Evolutionary conservation across 2,888 invertebrate genomes (phyloP).

Genomic region (Oasisia sp.): DNA sequence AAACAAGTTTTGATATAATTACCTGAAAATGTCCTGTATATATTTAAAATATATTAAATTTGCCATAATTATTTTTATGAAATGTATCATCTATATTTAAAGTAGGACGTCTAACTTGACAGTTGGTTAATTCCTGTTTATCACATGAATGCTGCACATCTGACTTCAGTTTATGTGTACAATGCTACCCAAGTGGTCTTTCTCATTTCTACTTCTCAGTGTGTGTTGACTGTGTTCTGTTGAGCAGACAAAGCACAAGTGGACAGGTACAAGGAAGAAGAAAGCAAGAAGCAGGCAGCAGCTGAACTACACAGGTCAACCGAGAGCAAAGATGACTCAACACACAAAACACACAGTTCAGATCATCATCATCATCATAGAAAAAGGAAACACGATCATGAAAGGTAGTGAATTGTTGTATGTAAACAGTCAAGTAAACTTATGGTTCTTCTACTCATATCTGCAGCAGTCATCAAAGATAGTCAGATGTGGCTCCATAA

Average conservation of each 20-base stretch:
- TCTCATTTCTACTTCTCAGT: not conserved
- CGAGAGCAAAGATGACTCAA: conserved; percentile 22
- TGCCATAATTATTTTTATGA: too few relatives aligned
- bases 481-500: too few relatives aligned
- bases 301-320: not conserved
- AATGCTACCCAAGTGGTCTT: not conserved
- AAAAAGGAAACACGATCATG: not conserved
- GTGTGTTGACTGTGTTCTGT: not conserved
- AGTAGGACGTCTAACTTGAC: not conserved
- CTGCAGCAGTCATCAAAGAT: too few relatives aligned
- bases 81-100: not conserved
- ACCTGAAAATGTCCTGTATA: not conserved
- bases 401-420: not conserved
- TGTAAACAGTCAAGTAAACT: not conserved
- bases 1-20: not conserved
- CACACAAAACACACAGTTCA: not conserved
- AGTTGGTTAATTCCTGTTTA: not conserved
- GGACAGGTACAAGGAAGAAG: conserved; percentile 46
- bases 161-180: not conserved
- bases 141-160: not conserved
- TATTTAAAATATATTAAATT: not conserved
- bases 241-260: conserved; percentile 51
- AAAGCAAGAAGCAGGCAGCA: conserved; percentile 22
- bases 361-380: not conserved
- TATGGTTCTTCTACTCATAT: too few relatives aligned